Percentiles rank a stretch among this genome's conserved stretches.
Evolutionary conservation across 2,888 invertebrate species (phyloP).

Genomic region (Drosophila neotestacea): DNA sequence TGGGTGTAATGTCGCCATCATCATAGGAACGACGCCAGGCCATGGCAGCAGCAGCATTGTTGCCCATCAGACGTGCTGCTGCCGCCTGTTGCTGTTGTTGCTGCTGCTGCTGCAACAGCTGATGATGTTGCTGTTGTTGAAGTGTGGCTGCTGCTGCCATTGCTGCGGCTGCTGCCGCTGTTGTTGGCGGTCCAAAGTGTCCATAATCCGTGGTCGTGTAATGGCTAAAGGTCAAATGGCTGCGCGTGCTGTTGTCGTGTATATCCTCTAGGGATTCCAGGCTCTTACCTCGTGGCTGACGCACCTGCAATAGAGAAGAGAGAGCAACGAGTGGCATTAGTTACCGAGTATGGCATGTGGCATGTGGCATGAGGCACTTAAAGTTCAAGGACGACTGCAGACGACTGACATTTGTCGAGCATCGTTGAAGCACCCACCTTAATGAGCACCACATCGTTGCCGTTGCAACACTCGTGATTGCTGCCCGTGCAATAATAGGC

Average conservation of each 20-base stretch:
- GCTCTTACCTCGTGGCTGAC: slow-evolving; percentile 93
- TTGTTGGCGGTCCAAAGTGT: slow-evolving; percentile 82
- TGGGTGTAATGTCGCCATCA: slow-evolving; percentile 95
- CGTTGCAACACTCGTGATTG: slow-evolving; percentile 84
- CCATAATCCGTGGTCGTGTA: slow-evolving; percentile 85
- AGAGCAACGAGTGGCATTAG: slow-evolving; percentile 15
- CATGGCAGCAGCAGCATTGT: slow-evolving; percentile 83
- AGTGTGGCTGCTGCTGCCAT: slow-evolving; percentile 48
- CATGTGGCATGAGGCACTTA: slow-evolving; percentile 36
- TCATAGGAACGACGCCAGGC: slow-evolving; percentile 92
- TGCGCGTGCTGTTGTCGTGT: slow-evolving; percentile 87
- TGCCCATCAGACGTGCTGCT: slow-evolving; percentile 75
- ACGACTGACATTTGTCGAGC: slow-evolving; percentile 37
- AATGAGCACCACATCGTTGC: slow-evolving; percentile 85
- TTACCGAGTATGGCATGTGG: slow-evolving; percentile 10
- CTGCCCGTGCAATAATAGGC: slow-evolving; percentile 84
- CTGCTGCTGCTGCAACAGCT: slow-evolving; percentile 64
- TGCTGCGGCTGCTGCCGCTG: slow-evolving; percentile 58
- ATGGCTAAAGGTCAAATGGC: slow-evolving; percentile 85
- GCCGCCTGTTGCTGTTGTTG: slow-evolving; percentile 70
- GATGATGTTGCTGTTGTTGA: slow-evolving; percentile 59
- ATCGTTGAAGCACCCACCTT: slow-evolving; percentile 79
- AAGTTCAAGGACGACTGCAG: slow-evolving; percentile 64
- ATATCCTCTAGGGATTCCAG: slow-evolving; percentile 94
- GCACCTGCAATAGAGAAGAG: slow-evolving; percentile 86